Evolutionary conservation across 2,888 invertebrate species (phyloP).

Genomic region (Augiades crinisus): DNA sequence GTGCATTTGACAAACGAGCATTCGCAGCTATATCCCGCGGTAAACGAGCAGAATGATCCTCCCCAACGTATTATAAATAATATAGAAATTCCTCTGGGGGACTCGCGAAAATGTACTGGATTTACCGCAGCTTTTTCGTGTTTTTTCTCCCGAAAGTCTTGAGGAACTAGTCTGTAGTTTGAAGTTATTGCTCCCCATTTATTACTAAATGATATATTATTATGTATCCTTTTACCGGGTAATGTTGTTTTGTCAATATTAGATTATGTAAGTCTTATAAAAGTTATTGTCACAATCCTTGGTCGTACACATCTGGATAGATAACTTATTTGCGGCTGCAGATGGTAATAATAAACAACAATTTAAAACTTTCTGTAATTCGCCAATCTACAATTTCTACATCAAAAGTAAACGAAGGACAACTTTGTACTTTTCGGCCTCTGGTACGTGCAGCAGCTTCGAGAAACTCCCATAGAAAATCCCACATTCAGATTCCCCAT

Average conservation of each 20-base stretch:
- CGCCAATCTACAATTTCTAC: no score
- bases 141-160: conserved; percentile 18
- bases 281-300: no score
- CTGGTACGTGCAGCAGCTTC: no score
- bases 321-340: no score
- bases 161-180: conserved; percentile 24
- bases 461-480: no score
- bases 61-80: conserved; percentile 76
- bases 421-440: no score
- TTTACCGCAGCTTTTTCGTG: conserved; percentile 53
- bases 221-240: not conserved
- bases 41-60: conserved; percentile 75
- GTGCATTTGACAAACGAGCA: conserved; percentile 80
- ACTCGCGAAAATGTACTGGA: conserved; percentile 62
- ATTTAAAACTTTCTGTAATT: no score
- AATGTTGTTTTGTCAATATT: conserved; percentile 3
- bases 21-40: conserved; percentile 73
- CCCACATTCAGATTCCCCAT: no score
- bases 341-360: no score
- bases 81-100: conserved; percentile 66
- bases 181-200: conserved; percentile 21
- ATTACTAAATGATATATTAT: conserved; percentile 5
- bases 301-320: no score
- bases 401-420: no score
- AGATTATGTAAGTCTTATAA: not conserved